These are phyloP conservation scores for Dendronephthya gigantea DNA, from an alignment of 64 coral and sea anemone species.

Conservation along the genomic window DNA sequence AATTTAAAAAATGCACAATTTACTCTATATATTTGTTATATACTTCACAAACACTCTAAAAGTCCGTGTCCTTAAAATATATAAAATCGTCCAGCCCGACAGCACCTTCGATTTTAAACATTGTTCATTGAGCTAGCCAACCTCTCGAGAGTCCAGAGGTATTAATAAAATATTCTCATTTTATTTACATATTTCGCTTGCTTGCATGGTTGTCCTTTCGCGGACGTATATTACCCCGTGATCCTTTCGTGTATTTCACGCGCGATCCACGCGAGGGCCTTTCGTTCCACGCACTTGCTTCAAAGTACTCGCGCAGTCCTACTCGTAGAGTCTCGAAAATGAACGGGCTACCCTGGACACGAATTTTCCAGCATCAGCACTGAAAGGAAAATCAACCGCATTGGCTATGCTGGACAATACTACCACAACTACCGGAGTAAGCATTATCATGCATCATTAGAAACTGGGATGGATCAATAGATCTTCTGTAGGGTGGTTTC, in stretches of 20 bases:
- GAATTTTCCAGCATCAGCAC: constrained; percentile 48
- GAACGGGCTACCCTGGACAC: constrained; percentile 63
- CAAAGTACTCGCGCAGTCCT: background rate
- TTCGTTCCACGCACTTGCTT: background rate
- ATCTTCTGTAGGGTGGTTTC: background rate
- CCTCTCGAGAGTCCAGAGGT: background rate
- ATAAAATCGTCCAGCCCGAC: background rate
- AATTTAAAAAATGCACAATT: background rate
- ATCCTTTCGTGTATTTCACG: background rate
- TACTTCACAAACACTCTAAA: background rate
- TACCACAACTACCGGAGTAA: background rate
- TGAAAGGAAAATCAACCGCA: constrained; percentile 25
- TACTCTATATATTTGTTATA: background rate
- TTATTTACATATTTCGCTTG: background rate
- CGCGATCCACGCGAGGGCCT: background rate
- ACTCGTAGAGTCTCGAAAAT: constrained; percentile 80
- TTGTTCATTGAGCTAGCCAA: background rate
- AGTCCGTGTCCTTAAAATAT: background rate
- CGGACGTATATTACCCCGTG: too few species aligned
- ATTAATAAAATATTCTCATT: background rate
- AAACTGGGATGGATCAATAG: background rate
- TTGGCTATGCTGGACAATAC: background rate
- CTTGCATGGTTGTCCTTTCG: background rate
- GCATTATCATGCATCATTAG: background rate
- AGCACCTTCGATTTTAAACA: too few species aligned